Evolutionary conservation across 1,140 invertebrate genomes (phyloP).

Genomic region (Cydia splendana): DNA sequence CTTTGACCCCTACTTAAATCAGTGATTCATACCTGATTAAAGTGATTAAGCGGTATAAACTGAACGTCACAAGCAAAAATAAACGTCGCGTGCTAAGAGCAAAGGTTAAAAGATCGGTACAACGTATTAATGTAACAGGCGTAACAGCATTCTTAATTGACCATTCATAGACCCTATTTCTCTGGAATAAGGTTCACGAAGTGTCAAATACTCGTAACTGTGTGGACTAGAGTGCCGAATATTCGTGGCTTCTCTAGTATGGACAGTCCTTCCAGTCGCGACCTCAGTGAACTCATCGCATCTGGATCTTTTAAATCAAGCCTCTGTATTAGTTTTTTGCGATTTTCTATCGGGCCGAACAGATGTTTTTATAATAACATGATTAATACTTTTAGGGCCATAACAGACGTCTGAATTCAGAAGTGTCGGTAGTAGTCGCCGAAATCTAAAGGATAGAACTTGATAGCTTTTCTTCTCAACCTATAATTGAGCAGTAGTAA

Average conservation of each 20-base stretch:
- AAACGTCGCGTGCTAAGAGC: constrained; percentile 17
- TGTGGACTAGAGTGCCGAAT: no score
- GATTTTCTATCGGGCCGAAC: background rate
- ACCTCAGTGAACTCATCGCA: background rate
- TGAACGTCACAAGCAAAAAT: constrained; percentile 20
- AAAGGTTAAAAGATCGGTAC: constrained; percentile 16
- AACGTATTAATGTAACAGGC: no score
- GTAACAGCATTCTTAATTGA: no score
- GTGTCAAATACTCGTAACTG: no score
- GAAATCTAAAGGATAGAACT: no score
- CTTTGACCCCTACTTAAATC: background rate
- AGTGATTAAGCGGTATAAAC: constrained; percentile 2
- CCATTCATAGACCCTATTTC: no score
- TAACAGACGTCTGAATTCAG: background rate
- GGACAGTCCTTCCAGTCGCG: no score
- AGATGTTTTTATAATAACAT: constrained; percentile 9
- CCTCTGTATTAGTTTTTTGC: background rate
- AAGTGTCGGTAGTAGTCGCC: no score
- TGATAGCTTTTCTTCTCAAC: no score
- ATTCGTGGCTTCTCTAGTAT: no score
- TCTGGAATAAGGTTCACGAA: no score
- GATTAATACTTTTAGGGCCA: background rate
- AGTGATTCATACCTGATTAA: background rate
- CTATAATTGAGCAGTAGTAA: no score
- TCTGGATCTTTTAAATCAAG: background rate